Evolutionary conservation across 2,888 invertebrate genomes (phyloP).

Genomic region (Embidobia sp.): DNA sequence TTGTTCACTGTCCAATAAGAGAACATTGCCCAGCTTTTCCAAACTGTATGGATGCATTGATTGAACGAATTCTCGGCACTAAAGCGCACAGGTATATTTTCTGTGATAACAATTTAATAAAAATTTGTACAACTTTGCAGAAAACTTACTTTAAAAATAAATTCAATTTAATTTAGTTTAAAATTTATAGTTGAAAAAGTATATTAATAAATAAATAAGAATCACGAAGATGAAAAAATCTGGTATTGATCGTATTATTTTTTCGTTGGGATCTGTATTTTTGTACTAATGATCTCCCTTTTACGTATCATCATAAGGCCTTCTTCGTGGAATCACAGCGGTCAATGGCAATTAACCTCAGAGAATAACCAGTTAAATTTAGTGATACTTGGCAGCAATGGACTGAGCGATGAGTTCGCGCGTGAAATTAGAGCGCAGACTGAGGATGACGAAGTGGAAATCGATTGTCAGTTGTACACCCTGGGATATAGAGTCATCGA

Average conservation of each 20-base stretch:
- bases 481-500: constrained; percentile 93
- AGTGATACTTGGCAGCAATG: constrained; percentile 93
- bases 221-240: no score
- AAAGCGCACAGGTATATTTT: constrained; percentile 84
- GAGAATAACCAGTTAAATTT: constrained; percentile 91
- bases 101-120: no score
- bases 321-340: constrained; percentile 85
- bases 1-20: constrained; percentile 96
- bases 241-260: no score
- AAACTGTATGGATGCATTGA: constrained; percentile 90
- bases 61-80: constrained; percentile 87
- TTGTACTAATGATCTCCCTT: neutral
- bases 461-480: constrained; percentile 90
- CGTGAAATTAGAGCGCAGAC: constrained; percentile 93
- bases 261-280: constrained; percentile 5
- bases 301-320: constrained; percentile 79
- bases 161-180: no score
- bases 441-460: constrained; percentile 92
- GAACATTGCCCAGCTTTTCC: constrained; percentile 96
- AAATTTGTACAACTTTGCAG: no score
- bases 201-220: no score
- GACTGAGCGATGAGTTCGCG: constrained; percentile 93
- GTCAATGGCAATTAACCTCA: constrained; percentile 85
- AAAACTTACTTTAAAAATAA: no score
- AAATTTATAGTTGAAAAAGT: no score